phyloP scores from a whole-genome alignment of 1,140 invertebrate genomes.

The Lordiphosa mommai region DNA sequence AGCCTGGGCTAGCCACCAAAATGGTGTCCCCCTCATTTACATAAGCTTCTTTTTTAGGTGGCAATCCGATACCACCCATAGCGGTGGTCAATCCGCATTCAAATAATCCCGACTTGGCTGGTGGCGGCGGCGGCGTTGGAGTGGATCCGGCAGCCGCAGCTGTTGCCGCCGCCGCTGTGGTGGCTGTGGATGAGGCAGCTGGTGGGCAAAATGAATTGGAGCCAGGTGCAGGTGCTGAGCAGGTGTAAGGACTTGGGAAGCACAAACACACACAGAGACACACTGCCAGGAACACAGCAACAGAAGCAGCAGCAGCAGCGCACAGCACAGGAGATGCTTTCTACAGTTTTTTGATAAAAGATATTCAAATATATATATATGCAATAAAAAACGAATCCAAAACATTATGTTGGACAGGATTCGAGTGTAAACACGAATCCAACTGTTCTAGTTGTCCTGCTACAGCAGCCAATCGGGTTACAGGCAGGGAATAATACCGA shows the following conservation, averaged over 20 bases:
- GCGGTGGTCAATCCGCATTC: slow-evolving; percentile 55
- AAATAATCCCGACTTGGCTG: slow-evolving; percentile 43
- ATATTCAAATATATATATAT: slow-evolving; percentile 65
- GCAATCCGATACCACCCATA: slow-evolving; percentile 81
- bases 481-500: too few species aligned
- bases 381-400: slow-evolving; percentile 40
- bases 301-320: slow-evolving; percentile 21
- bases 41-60: slow-evolving; percentile 61
- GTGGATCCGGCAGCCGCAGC: slow-evolving; percentile 16
- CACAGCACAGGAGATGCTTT: slow-evolving; percentile 51
- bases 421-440: too few species aligned
- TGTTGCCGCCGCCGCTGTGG: slow-evolving; percentile 40
- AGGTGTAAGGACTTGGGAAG: slow-evolving; percentile 24
- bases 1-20: neutral
- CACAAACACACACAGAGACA: slow-evolving; percentile 5
- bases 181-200: slow-evolving; percentile 69
- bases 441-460: too few species aligned
- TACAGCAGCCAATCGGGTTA: too few species aligned
- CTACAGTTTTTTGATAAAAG: slow-evolving; percentile 56
- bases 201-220: slow-evolving; percentile 66
- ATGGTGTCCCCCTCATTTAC: neutral
- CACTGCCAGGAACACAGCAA: slow-evolving; percentile 49
- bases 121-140: slow-evolving; percentile 20
- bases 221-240: slow-evolving; percentile 47
- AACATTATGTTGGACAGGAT: slow-evolving; percentile 1